A percentile compares a stretch with the other conserved stretches of the same genome.
These are phyloP conservation scores for Microcebus tavaratra DNA, from an alignment of 2,113 vertebrate genomes.

Conservation along the genomic window DNA sequence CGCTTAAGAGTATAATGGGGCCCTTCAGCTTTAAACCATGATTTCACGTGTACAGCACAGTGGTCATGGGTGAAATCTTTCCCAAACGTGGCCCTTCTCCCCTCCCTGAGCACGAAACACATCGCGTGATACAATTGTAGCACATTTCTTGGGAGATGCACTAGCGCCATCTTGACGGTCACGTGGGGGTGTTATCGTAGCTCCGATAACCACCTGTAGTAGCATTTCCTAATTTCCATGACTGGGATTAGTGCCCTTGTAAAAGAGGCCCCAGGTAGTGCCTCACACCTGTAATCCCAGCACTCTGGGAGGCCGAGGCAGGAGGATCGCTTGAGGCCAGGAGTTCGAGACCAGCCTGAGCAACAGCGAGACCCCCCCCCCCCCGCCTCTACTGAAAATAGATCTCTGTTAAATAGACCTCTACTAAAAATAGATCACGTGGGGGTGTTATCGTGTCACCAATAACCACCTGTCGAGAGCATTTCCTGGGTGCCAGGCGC, in stretches of 20 bases:
- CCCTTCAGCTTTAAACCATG: neutral
- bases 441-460: no score
- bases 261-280: no score
- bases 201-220: fast-evolving
- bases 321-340: no score
- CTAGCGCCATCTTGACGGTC: no score
- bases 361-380: no score
- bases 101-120: neutral
- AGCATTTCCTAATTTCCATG: neutral
- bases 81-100: neutral
- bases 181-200: neutral
- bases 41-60: neutral
- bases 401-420: no score
- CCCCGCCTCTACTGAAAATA: no score
- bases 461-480: neutral
- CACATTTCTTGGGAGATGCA: neutral
- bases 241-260: no score
- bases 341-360: no score
- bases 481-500: neutral
- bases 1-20: no score
- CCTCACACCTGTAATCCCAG: no score
- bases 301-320: no score
- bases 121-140: fast-evolving
- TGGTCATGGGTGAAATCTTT: neutral
- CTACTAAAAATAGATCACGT: neutral